A percentile compares a stretch with the other conserved stretches of the same genome.
phyloP scores from a whole-genome alignment of 2,113 vertebrate genomes.

The Myxocyprinus asiaticus region DNA sequence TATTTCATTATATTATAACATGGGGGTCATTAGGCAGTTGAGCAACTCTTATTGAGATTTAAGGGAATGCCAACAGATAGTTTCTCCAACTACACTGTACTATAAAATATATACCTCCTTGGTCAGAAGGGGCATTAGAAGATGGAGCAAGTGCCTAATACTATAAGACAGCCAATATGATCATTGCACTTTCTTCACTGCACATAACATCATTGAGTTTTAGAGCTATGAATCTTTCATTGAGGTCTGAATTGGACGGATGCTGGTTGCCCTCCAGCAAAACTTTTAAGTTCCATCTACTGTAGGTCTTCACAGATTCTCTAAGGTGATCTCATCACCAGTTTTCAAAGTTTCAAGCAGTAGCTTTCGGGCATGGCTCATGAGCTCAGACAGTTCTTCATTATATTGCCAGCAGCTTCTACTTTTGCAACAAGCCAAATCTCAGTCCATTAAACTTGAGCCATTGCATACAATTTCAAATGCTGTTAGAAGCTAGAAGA shows the following conservation, averaged over 20 bases:
- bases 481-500: background rate
- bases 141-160: background rate
- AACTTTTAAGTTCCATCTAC: background rate
- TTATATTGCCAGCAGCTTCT: background rate
- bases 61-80: no score
- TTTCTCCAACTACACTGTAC: no score
- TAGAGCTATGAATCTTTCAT: background rate
- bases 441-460: background rate
- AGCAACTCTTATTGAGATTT: no score
- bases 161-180: slow-evolving; percentile 24
- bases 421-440: background rate
- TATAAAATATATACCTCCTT: no score
- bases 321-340: no score
- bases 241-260: background rate
- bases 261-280: slow-evolving; percentile 7
- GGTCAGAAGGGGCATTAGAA: no score
- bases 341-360: no score
- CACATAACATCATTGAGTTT: slow-evolving; percentile 36
- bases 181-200: slow-evolving; percentile 17
- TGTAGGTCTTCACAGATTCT: no score
- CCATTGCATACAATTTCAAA: background rate
- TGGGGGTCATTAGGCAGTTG: no score
- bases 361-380: no score
- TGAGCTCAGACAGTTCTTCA: background rate
- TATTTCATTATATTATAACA: no score